Evolutionary conservation across 2,888 invertebrate species (phyloP).

Genomic region (Stratiomys singularior): DNA sequence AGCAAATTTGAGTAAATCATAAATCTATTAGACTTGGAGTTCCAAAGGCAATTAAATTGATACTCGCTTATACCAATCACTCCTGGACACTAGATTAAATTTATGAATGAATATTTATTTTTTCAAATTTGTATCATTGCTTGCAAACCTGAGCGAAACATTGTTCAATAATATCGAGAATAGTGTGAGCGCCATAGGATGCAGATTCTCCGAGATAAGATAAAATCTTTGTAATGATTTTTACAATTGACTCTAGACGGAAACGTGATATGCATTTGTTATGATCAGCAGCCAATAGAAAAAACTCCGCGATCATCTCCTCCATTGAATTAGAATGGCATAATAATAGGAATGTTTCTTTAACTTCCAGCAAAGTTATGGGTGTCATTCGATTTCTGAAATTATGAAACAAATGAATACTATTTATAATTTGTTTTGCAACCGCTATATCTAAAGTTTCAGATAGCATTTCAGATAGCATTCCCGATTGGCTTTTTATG

Average conservation of each 20-base stretch:
- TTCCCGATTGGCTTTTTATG: too few species aligned
- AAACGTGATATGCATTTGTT: slow-evolving; percentile 60
- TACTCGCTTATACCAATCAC: slow-evolving; percentile 60
- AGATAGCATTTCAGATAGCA: too few species aligned
- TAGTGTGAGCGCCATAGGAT: slow-evolving; percentile 61
- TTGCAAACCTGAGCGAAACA: slow-evolving; percentile 57
- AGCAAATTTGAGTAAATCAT: slow-evolving; percentile 63
- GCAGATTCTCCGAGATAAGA: slow-evolving; percentile 62
- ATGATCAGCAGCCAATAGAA: slow-evolving; percentile 57
- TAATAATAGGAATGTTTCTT: slow-evolving; percentile 61
- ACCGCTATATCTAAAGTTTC: too few species aligned
- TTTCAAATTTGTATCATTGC: neutral
- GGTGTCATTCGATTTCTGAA: slow-evolving; percentile 61
- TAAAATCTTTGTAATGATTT: slow-evolving; percentile 60
- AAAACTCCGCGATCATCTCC: slow-evolving; percentile 60
- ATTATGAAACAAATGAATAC: slow-evolving; percentile 34
- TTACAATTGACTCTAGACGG: slow-evolving; percentile 61
- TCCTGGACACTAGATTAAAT: slow-evolving; percentile 57
- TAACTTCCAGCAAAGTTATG: slow-evolving; percentile 62
- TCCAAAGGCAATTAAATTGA: slow-evolving; percentile 63
- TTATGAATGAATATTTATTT: neutral
- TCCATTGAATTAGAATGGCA: slow-evolving; percentile 61
- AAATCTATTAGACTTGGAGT: slow-evolving; percentile 59
- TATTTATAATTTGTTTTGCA: too few species aligned
- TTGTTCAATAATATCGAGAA: slow-evolving; percentile 59